These are phyloP conservation scores for Ichneumon xanthorius DNA, from an alignment of 2,888 invertebrate species.

Conservation along the genomic window DNA sequence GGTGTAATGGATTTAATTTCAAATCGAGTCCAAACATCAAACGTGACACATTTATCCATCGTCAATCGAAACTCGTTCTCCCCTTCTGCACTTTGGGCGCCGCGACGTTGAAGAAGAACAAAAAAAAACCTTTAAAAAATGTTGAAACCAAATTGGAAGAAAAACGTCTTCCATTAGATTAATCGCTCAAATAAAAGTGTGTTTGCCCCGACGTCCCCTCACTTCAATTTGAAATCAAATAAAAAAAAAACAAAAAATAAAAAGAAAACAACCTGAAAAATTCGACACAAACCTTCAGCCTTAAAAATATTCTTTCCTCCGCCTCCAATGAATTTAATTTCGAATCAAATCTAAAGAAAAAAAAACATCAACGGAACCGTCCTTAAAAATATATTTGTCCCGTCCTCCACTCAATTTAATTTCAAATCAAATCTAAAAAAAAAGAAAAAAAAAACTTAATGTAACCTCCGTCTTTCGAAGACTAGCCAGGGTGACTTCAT, in stretches of 20 bases:
- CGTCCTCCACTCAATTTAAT: not conserved
- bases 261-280: too few relatives aligned
- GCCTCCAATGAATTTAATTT: not conserved
- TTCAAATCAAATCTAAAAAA: not conserved
- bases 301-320: too few relatives aligned
- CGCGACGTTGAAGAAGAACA: not conserved
- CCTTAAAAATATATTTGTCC: not conserved
- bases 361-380: not conserved
- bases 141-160: not conserved
- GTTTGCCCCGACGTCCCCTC: not conserved
- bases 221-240: not conserved
- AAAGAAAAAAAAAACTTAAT: not conserved
- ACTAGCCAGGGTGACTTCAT: conserved; percentile 42
- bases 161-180: not conserved
- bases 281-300: too few relatives aligned
- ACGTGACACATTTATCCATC: too few relatives aligned
- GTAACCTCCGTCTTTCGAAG: not conserved
- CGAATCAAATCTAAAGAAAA: not conserved
- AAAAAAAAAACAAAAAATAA: too few relatives aligned
- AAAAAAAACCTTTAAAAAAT: not conserved
- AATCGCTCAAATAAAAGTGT: not conserved
- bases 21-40: not conserved
- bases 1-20: not conserved
- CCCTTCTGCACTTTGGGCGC: not conserved
- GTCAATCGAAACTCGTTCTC: conserved; percentile 19